Evolutionary conservation across 1,140 invertebrate genomes (phyloP).

Genomic region (Vanessa tameamea): DNA sequence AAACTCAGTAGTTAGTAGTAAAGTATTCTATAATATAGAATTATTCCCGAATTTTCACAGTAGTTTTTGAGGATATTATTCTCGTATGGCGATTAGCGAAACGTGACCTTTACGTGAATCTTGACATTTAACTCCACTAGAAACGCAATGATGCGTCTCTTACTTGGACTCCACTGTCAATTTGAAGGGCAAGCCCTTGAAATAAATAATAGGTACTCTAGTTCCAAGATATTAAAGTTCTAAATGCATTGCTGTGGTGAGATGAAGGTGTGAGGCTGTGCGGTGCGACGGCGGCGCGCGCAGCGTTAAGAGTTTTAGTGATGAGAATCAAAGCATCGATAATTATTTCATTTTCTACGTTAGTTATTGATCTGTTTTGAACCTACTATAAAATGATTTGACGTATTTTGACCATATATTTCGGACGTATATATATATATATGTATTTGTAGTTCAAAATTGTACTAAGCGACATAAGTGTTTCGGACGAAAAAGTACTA

Average conservation of each 20-base stretch:
- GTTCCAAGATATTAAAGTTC: constrained; percentile 29
- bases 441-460: too few species aligned
- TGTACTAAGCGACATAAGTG: too few species aligned
- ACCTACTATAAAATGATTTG: too few species aligned
- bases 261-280: constrained; percentile 58
- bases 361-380: neutral
- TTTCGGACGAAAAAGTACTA: too few species aligned
- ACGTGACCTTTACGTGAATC: constrained; percentile 37
- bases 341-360: neutral
- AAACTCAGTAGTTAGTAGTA: too few species aligned
- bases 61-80: neutral
- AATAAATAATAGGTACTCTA: constrained; percentile 29
- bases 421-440: too few species aligned
- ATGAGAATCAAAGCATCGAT: constrained; percentile 18
- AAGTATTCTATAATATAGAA: too few species aligned
- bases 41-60: neutral
- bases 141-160: constrained; percentile 36
- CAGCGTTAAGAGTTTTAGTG: constrained; percentile 53
- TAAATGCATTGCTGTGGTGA: constrained; percentile 40
- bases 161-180: constrained; percentile 43
- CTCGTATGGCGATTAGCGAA: neutral
- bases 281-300: constrained; percentile 60
- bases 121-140: constrained; percentile 38
- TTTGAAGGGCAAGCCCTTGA: constrained; percentile 34
- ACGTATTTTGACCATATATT: too few species aligned